These are phyloP conservation scores for Notolepis coatsorum DNA, from an alignment of 2,797 vertebrate species.

Conservation along the genomic window DNA sequence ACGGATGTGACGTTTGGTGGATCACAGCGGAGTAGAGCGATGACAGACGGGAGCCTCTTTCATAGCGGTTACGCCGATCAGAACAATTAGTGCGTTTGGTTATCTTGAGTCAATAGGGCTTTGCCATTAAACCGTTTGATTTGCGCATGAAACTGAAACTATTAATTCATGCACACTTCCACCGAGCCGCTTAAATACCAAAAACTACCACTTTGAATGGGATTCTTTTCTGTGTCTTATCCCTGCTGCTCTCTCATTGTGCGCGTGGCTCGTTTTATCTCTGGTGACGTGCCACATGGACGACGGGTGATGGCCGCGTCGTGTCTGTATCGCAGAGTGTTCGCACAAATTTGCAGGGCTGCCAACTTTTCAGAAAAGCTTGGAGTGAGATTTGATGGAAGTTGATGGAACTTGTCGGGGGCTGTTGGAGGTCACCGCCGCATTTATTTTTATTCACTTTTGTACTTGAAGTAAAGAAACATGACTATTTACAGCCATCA, in stretches of 20 bases:
- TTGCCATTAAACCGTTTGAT: not conserved
- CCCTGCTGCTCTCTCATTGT: not conserved
- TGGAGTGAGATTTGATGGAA: no score
- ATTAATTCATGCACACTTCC: conserved; percentile 6
- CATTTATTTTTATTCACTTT: no score
- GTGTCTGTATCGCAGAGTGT: no score
- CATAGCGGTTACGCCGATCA: not conserved
- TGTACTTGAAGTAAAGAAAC: no score
- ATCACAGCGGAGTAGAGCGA: not conserved
- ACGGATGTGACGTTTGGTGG: not conserved
- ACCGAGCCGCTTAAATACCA: conserved; percentile 7
- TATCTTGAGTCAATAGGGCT: not conserved
- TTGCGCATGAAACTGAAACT: not conserved
- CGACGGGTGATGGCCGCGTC: no score
- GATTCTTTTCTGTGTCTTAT: conserved; percentile 11
- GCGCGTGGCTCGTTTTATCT: conserved; percentile 2
- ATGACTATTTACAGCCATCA: no score
- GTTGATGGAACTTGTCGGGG: no score
- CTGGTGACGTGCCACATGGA: no score
- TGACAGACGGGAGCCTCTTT: not conserved
- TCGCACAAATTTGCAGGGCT: no score
- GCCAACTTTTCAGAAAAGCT: no score
- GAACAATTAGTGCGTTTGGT: not conserved
- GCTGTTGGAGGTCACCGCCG: no score
- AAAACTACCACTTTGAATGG: not conserved